Evolutionary conservation across 1,140 invertebrate species (phyloP), one percentile per base, ranked within the genome.

Genomic region (Laupala kohalensis): DNA sequence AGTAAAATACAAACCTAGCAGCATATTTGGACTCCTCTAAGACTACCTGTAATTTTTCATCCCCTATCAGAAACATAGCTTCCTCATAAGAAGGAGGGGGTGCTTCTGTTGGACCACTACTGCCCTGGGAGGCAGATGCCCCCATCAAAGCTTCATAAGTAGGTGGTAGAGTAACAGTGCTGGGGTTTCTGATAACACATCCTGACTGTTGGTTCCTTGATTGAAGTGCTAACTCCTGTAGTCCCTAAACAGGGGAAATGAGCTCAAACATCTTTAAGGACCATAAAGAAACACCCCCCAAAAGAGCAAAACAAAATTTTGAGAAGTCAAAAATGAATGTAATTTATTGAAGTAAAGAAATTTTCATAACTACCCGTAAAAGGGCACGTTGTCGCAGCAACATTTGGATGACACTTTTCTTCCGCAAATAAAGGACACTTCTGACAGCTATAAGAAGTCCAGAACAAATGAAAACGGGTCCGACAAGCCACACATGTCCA

Each of bases 381-480:
- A 88, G 80, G 69, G 85, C 84, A 74, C 86, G 81, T 75, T 87
- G 86, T 74, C 86, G 84, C 23, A 87, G 78, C 53, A 88, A 81
- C 84, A 88, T 86, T 78, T 87, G 84, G 70, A 88, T 86, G 63
- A 88, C 83, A 76, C 85, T 87, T 77, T 88, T 88, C 77, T 85
- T 83, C 74, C 87, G 79, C 67, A 88, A 79, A 78, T 88, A 88
- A 30, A 89, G 77, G 80, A 88, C 85, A 76, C 86, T 88, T 77
- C 88, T 88, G 3, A 88, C 85, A 66, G 86, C 88, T 37, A 89
- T 84, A 87, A 88, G 87, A 74, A 88, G 83, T 68, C 87, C 87
- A 62, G 86, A 88, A 79, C 86, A 86, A 74, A 88, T 87, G 78
- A 88, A 87, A 76, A 89, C 85, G 15, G 87, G 87, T 73, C 87